Evolutionary conservation across 1,140 invertebrate species (phyloP), one percentile per base, ranked within the genome.

Genomic region (Anoplolepis gracilipes): DNA sequence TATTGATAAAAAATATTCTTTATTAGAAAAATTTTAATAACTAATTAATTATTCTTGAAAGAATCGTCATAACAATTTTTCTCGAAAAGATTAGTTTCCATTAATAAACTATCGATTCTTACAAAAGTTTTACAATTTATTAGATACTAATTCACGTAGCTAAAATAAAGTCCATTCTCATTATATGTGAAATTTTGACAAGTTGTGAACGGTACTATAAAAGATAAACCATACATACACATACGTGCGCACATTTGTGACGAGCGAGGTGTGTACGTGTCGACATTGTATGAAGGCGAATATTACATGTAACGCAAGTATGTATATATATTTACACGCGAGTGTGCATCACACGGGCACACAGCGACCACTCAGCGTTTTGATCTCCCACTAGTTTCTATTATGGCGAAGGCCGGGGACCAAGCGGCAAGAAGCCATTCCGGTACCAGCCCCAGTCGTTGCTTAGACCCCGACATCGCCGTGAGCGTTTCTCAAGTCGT

Each of bases 341-440:
- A 42, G 70, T 46, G 69, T 46, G 69, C n/a, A 59, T 11, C 25
- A 59, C 46, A 8, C 46, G 46, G 13, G 62, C 53, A 62, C 53
- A 62, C 78, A 86, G 72, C 86, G 82, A 79, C 85, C 87, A 92
- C 84, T 90, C 91, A 91, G 92, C 91, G 91, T 93, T 94, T 94
- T 92, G 90, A 94, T 94, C 93, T 94, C 93, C 93, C 93, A 94
- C 93, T 93, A 90, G 87, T 85, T 89, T 91, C 92, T 93, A 94
- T 93, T 93, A 90, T 93, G 87, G 91, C 85, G 87, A 90, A 90
- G 88, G 89, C 88, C 13, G 86, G 91, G 87, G 72, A 92, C 85
- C 88, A 89, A 89, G 88, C 90, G 88, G 92, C 87, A 92, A 93
- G 92, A 93, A 92, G 85, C 92, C 92, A 92, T 93, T 88, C 90